These are phyloP conservation scores for Labeo calbasu DNA, from an alignment of 2,797 vertebrate genomes.

Conservation along the genomic window DNA sequence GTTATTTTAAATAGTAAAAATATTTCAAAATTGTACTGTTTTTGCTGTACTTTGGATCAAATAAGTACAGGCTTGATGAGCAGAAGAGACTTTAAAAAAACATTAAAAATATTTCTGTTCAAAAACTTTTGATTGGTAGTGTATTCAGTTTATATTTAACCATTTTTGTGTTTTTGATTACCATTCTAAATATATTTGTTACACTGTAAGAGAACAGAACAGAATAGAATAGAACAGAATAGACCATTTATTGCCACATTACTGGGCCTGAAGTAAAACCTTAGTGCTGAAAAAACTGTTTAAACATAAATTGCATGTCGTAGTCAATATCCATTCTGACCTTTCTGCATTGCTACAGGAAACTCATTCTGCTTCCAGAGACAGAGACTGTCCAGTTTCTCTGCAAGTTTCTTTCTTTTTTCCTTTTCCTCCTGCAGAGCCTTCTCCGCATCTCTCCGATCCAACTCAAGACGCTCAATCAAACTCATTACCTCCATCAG, in stretches of 20 bases:
- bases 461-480: constrained; percentile 84
- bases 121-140: too few relatives aligned
- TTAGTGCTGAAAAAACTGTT: background rate
- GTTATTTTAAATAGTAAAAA: too few relatives aligned
- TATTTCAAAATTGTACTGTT: too few relatives aligned
- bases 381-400: constrained; percentile 76
- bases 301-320: background rate
- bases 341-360: constrained; percentile 78
- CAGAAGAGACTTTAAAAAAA: too few relatives aligned
- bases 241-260: background rate
- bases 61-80: too few relatives aligned
- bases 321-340: constrained; percentile 64
- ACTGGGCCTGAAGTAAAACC: background rate
- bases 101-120: too few relatives aligned
- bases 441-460: constrained; percentile 81
- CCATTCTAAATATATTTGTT: background rate
- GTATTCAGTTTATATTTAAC: background rate
- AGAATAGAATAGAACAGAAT: background rate
- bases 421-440: constrained; percentile 78
- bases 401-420: constrained; percentile 69
- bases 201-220: background rate
- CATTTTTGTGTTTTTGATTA: background rate
- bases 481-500: constrained; percentile 82
- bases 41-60: too few relatives aligned
- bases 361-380: constrained; percentile 83